Percentiles rank a stretch among this genome's conserved stretches.
These are phyloP conservation scores for Acleris emargana DNA, from an alignment of 2,888 invertebrate genomes.

Conservation along the genomic window DNA sequence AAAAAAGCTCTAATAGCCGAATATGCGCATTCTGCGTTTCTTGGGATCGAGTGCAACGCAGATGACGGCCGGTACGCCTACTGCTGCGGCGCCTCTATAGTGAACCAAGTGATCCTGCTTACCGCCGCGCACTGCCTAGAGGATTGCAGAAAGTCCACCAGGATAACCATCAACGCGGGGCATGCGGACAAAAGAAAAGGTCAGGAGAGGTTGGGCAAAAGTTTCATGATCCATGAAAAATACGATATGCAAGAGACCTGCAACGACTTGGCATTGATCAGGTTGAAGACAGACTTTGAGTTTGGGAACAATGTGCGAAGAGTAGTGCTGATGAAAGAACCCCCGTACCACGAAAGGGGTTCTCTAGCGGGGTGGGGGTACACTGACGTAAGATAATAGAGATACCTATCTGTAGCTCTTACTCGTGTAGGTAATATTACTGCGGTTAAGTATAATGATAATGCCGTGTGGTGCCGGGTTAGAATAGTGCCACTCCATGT, in stretches of 20 bases:
- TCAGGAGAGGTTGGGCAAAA: neutral
- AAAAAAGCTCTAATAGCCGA: neutral
- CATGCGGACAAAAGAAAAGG: neutral
- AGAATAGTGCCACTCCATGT: too few species aligned
- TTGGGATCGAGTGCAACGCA: neutral
- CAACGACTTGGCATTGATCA: neutral
- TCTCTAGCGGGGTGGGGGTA: neutral
- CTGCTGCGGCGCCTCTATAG: neutral
- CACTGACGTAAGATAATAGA: constrained; percentile 38
- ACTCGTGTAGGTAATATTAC: too few species aligned
- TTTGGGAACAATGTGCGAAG: neutral
- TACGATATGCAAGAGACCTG: neutral
- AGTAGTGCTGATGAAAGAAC: neutral
- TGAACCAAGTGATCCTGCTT: neutral
- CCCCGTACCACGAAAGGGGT: neutral
- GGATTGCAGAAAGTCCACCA: neutral
- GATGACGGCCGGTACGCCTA: neutral
- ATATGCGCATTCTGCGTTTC: neutral
- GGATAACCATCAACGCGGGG: neutral
- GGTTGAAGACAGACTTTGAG: neutral
- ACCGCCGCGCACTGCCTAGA: constrained; percentile 4
- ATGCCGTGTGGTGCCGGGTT: too few species aligned
- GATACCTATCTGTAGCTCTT: too few species aligned
- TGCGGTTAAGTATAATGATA: too few species aligned
- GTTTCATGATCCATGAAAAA: neutral